Conservation (phyloP, 2,113 vertebrate genomes). For the Chiloscyllium plagiosum region DNA sequence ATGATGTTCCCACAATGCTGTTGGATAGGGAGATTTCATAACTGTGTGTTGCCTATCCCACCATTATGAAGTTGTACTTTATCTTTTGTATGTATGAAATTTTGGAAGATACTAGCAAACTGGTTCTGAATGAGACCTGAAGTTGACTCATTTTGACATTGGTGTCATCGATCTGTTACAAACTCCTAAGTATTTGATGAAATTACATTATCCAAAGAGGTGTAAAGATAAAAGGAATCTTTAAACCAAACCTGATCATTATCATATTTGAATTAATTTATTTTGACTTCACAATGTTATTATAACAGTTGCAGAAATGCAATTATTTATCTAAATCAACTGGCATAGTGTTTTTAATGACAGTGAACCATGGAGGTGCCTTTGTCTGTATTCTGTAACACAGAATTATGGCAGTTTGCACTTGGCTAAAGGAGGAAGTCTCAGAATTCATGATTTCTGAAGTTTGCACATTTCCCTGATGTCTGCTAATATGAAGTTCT, state of each 20-base stretch:
- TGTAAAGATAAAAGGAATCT: neutral
- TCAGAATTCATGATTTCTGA: neutral
- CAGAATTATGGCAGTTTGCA: neutral
- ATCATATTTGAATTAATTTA: neutral
- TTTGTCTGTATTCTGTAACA: neutral
- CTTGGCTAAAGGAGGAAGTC: neutral
- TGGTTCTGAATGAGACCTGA: neutral
- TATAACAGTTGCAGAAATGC: neutral
- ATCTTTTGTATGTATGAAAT: neutral
- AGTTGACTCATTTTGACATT: neutral
- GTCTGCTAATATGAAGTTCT: neutral
- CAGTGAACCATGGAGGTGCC: neutral
- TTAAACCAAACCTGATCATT: neutral
- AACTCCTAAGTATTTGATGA: neutral
- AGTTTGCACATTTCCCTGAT: neutral
- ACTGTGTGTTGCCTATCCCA: neutral
- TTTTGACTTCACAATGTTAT: neutral
- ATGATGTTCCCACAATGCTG: neutral
- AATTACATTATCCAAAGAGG: neutral
- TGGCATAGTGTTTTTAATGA: neutral
- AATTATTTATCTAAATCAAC: neutral
- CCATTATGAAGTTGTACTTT: neutral
- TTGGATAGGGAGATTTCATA: neutral
- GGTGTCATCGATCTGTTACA: neutral
- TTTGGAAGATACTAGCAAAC: neutral